A percentile compares a stretch with the other conserved stretches of the same genome.
phyloP scores from a whole-genome alignment of 2,113 vertebrate species.

The Lates calcarifer region DNA sequence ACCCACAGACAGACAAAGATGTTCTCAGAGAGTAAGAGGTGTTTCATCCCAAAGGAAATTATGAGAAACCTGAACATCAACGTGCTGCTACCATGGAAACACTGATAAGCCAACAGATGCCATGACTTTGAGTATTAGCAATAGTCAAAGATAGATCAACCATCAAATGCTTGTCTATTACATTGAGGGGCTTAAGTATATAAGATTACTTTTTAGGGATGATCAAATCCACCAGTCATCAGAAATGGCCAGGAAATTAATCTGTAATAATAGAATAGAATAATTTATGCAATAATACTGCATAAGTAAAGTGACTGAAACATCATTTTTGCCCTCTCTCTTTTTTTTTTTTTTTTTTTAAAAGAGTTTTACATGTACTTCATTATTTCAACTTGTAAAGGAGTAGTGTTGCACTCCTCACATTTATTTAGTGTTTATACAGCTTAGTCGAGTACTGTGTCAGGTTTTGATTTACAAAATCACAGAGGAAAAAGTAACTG shows the following conservation, averaged over 20 bases:
- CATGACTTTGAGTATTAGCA: conserved; percentile 28
- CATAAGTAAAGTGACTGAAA: too few relatives aligned
- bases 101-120: conserved; percentile 45
- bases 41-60: conserved; percentile 55
- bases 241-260: too few relatives aligned
- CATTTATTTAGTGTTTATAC: too few relatives aligned
- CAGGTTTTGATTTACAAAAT: background rate
- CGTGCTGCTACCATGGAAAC: conserved; percentile 67
- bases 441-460: too few relatives aligned
- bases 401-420: too few relatives aligned
- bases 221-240: background rate
- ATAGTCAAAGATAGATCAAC: background rate
- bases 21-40: conserved; percentile 34
- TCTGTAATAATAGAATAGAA: too few relatives aligned
- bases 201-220: background rate
- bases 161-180: background rate
- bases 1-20: too few relatives aligned
- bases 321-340: too few relatives aligned
- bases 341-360: too few relatives aligned
- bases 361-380: too few relatives aligned
- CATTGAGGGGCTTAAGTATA: background rate
- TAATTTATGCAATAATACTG: too few relatives aligned
- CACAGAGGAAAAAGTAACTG: background rate
- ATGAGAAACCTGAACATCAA: conserved; percentile 44
- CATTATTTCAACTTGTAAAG: too few relatives aligned